Percentiles rank a stretch among this genome's conserved stretches.
These are phyloP conservation scores for Lasioglossum vierecki DNA, from an alignment of 2,888 invertebrate genomes.

Conservation along the genomic window DNA sequence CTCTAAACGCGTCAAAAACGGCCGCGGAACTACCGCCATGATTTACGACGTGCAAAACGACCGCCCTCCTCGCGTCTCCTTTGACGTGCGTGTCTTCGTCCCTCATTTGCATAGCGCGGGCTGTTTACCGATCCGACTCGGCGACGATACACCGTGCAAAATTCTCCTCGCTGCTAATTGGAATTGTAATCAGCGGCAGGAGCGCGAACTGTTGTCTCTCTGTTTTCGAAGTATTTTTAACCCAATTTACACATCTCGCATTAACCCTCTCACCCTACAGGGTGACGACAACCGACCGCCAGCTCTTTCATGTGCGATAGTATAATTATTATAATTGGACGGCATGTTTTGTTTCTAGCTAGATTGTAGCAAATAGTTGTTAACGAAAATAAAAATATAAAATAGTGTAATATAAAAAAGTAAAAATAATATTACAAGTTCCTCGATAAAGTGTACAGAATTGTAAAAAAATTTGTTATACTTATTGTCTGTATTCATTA, in stretches of 20 bases:
- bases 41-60: constrained; percentile 67
- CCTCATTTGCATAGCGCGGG: constrained; percentile 40
- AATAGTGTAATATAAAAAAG: no score
- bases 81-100: constrained; percentile 32
- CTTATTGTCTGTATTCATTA: neutral
- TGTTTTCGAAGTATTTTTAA: neutral
- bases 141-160: neutral
- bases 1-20: constrained; percentile 64
- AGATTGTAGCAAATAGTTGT: no score
- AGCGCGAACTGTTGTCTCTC: constrained; percentile 1
- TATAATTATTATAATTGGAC: no score
- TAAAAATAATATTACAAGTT: neutral
- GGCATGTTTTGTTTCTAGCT: no score
- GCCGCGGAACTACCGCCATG: constrained; percentile 52
- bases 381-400: no score
- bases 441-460: neutral
- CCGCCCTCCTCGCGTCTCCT: constrained; percentile 19
- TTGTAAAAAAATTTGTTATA: no score
- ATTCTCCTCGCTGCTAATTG: constrained; percentile 3
- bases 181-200: neutral
- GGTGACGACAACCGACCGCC: neutral
- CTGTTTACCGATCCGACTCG: constrained; percentile 10
- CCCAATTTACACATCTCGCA: neutral
- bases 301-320: no score
- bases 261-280: neutral